phyloP scores from a whole-genome alignment of 2,888 invertebrate genomes.

The Xanthia togata region DNA sequence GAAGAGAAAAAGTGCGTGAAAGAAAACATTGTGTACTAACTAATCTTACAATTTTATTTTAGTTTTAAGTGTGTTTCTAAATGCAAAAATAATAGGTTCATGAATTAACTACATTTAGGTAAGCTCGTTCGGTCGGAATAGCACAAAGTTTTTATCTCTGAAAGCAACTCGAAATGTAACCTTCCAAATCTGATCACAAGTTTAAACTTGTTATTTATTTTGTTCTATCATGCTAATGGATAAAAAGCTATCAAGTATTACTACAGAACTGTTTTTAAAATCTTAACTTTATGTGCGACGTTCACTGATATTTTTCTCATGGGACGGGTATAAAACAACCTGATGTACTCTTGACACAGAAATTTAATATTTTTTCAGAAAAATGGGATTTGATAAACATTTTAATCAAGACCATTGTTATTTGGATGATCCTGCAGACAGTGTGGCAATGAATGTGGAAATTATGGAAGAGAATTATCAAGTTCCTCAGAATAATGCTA shows the following conservation, averaged over 20 bases:
- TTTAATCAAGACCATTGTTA: slow-evolving; percentile 62
- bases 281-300: neutral
- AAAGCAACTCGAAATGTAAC: slow-evolving; percentile 25
- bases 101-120: slow-evolving; percentile 19
- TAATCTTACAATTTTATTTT: slow-evolving; percentile 15
- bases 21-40: slow-evolving; percentile 50
- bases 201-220: slow-evolving; percentile 15
- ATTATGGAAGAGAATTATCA: slow-evolving; percentile 64
- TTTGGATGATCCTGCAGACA: slow-evolving; percentile 59
- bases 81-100: slow-evolving; percentile 15
- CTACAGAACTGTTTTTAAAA: neutral
- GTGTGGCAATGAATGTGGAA: slow-evolving; percentile 68
- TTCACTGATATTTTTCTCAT: neutral
- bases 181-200: slow-evolving; percentile 34
- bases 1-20: slow-evolving; percentile 45
- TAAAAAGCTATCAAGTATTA: neutral
- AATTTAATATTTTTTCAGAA: slow-evolving; percentile 7
- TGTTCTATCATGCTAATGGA: neutral
- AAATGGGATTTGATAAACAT: slow-evolving; percentile 67
- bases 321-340: neutral
- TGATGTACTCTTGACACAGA: neutral
- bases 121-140: neutral
- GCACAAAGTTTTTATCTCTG: neutral
- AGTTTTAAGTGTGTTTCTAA: neutral
- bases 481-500: slow-evolving; percentile 51